Conservation (phyloP, 1,140 invertebrate genomes). For the Conus ventricosus region DNA sequence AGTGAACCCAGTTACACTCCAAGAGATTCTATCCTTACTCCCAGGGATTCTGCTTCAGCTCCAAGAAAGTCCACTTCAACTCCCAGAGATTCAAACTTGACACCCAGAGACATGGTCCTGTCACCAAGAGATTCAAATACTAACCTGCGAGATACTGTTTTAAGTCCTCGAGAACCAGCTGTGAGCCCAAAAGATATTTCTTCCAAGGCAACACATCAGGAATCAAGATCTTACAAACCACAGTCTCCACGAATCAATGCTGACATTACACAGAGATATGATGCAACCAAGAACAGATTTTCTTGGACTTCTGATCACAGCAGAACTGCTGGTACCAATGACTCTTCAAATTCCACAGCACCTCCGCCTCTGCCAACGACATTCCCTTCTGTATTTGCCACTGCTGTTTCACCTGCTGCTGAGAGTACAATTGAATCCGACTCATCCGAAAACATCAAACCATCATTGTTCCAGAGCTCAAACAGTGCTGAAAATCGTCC, state of each 20-base stretch:
- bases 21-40: conserved; percentile 40
- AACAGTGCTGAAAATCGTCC: neutral
- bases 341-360: neutral
- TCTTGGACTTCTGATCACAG: neutral
- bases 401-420: conserved; percentile 27
- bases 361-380: neutral
- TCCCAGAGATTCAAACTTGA: conserved; percentile 1
- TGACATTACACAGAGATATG: conserved; percentile 8
- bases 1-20: neutral
- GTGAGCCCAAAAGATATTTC: neutral
- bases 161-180: neutral
- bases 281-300: conserved; percentile 22
- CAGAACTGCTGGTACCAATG: conserved; percentile 1
- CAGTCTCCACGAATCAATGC: neutral
- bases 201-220: neutral
- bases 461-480: neutral
- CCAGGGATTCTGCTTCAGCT: conserved; percentile 1
- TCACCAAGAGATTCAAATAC: neutral
- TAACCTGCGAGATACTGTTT: neutral
- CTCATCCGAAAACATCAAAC: neutral
- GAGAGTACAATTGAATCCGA: neutral
- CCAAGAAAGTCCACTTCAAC: neutral
- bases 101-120: neutral
- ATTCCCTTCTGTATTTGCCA: neutral
- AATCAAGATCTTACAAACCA: neutral